A percentile compares a stretch with the other conserved stretches of the same genome.
Evolutionary conservation across 2,797 vertebrate genomes (phyloP).

Genomic region (Dendrocincla fuliginosa): DNA sequence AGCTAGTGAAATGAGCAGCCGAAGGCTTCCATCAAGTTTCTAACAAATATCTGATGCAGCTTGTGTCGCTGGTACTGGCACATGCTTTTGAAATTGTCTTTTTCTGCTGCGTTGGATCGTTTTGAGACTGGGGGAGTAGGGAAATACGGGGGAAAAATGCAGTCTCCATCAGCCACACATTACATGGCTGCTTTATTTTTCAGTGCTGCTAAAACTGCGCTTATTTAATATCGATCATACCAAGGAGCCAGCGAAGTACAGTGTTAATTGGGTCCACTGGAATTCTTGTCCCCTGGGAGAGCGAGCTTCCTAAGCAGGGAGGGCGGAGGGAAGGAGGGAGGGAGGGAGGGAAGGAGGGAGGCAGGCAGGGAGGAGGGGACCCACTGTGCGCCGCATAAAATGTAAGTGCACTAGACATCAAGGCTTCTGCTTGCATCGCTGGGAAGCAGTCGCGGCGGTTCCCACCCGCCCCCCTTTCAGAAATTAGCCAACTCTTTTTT

Average conservation of each 20-base stretch:
- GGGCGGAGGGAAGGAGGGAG: slow-evolving; percentile 17
- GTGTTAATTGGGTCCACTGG: slow-evolving; percentile 83
- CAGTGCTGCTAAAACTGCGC: slow-evolving; percentile 66
- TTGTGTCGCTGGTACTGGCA: neutral
- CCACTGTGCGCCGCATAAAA: slow-evolving; percentile 46
- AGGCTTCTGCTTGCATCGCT: slow-evolving; percentile 58
- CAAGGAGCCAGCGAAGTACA: slow-evolving; percentile 70
- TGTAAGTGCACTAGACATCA: slow-evolving; percentile 53
- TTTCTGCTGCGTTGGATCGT: neutral
- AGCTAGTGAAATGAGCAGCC: slow-evolving; percentile 49
- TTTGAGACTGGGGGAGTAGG: neutral
- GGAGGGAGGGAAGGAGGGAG: neutral
- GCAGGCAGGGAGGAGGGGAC: slow-evolving; percentile 36
- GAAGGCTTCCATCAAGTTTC: slow-evolving; percentile 30
- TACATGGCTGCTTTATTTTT: slow-evolving; percentile 63
- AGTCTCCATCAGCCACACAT: slow-evolving; percentile 24
- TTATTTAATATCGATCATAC: slow-evolving; percentile 77
- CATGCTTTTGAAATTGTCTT: neutral
- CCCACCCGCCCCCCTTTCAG: neutral
- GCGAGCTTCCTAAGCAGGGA: slow-evolving; percentile 66
- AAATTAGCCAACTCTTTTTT: slow-evolving; percentile 28
- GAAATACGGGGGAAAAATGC: neutral
- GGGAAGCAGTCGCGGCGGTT: slow-evolving; percentile 1
- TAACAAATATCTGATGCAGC: slow-evolving; percentile 44
- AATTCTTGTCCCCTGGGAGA: slow-evolving; percentile 71